A percentile compares a stretch with the other conserved stretches of the same genome.
These are phyloP conservation scores for Notolabrus celidotus DNA, from an alignment of 2,797 vertebrate species.

Conservation along the genomic window DNA sequence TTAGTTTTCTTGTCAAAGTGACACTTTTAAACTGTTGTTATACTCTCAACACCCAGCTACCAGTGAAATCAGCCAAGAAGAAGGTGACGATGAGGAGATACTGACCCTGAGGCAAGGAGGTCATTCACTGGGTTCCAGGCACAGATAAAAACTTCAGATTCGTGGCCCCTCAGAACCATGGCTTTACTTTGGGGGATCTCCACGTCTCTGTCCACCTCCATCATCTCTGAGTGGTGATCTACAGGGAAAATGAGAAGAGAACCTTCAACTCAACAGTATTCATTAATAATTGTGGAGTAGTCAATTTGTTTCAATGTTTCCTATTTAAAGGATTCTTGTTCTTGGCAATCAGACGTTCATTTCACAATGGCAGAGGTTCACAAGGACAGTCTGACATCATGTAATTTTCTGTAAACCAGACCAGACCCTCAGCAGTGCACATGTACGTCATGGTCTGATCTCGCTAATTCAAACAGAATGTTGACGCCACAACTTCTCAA, in stretches of 20 bases:
- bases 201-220: constrained; percentile 97
- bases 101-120: constrained; percentile 96
- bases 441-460: not conserved
- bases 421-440: constrained; percentile 6
- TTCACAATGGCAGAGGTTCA: not conserved
- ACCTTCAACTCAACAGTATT: not conserved
- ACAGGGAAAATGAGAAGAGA: constrained; percentile 21
- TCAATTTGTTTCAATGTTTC: no score
- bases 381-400: constrained; percentile 12
- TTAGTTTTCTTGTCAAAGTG: not conserved
- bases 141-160: constrained; percentile 99
- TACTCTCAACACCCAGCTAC: not conserved
- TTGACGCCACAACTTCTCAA: not conserved
- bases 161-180: constrained; percentile 97
- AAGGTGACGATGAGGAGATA: constrained; percentile 28
- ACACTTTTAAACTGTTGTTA: not conserved
- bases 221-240: constrained; percentile 98
- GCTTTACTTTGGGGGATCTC: constrained; percentile 99
- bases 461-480: constrained; percentile 27
- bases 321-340: no score
- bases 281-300: not conserved
- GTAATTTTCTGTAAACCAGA: constrained; percentile 24
- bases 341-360: not conserved
- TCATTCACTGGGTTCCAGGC: constrained; percentile 99
- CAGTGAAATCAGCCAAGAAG: not conserved